Conservation (phyloP, 2,113 vertebrate species). For the Plecturocebus donacophilus region DNA sequence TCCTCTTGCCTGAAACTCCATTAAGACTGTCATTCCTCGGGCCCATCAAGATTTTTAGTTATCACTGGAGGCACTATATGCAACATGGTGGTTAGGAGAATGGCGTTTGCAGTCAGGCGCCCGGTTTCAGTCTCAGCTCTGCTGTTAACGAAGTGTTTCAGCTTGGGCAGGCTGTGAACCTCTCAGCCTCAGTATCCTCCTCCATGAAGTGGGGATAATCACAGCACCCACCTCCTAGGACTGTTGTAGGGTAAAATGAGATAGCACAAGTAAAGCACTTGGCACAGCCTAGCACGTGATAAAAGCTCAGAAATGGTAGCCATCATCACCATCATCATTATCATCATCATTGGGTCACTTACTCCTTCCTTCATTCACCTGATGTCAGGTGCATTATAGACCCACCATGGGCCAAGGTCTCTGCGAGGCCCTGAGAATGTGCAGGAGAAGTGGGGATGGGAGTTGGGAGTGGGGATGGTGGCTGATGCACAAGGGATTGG, state of each 20-base stretch:
- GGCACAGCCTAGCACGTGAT: background rate
- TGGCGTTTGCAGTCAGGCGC: background rate
- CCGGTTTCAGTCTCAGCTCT: background rate
- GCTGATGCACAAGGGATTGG: background rate
- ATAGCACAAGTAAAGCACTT: background rate
- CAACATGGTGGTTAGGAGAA: background rate
- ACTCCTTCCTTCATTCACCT: background rate
- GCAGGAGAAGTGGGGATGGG: background rate
- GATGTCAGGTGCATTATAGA: background rate
- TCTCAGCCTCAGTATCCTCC: background rate
- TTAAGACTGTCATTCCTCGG: background rate
- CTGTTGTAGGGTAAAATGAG: background rate
- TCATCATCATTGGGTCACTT: background rate
- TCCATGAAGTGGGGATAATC: background rate
- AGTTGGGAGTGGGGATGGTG: fast-evolving
- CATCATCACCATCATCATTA: background rate
- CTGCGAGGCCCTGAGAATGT: background rate
- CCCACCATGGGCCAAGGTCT: background rate
- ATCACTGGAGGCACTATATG: background rate
- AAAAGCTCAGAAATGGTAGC: background rate
- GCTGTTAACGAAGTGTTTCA: background rate
- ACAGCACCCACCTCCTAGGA: background rate
- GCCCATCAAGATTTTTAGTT: background rate
- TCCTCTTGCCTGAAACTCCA: background rate
- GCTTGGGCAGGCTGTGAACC: background rate